Evolutionary conservation across 2,113 vertebrate genomes (phyloP).

Genomic region (Hiodon tergisus): DNA sequence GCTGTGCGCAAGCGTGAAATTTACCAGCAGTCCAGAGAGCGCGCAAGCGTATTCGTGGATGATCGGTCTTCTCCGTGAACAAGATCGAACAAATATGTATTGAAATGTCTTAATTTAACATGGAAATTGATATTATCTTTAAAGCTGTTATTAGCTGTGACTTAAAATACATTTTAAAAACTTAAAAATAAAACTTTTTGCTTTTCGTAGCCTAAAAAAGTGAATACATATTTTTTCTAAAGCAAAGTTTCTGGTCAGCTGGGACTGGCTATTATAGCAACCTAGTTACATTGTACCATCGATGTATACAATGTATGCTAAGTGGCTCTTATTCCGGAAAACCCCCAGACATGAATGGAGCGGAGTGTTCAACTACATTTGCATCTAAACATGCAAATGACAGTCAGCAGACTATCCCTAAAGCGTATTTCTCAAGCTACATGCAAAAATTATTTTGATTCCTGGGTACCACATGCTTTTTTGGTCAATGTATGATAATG

Average conservation of each 20-base stretch:
- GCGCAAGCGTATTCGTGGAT: conserved; percentile 12
- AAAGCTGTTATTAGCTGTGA: no score
- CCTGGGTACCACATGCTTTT: no score
- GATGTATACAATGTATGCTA: not conserved
- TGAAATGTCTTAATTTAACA: no score
- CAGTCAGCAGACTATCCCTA: not conserved
- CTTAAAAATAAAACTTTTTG: no score
- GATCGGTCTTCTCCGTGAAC: not conserved
- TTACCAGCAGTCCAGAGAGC: conserved; percentile 22
- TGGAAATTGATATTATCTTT: no score
- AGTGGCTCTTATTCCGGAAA: not conserved
- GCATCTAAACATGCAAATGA: not conserved
- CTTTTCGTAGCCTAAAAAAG: not conserved
- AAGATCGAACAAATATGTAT: no score
- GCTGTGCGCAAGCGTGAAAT: conserved; percentile 42
- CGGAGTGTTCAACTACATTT: not conserved
- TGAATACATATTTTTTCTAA: not conserved
- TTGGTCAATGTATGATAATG: no score
- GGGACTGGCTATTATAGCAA: no score
- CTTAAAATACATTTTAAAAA: no score
- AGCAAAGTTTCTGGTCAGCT: no score
- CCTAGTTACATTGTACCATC: not conserved
- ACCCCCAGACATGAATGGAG: not conserved
- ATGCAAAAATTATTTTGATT: no score
- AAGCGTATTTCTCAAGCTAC: conserved; percentile 2